These are phyloP conservation scores for Ptychadena robeensis DNA, from an alignment of 2,797 vertebrate genomes.

Conservation along the genomic window DNA sequence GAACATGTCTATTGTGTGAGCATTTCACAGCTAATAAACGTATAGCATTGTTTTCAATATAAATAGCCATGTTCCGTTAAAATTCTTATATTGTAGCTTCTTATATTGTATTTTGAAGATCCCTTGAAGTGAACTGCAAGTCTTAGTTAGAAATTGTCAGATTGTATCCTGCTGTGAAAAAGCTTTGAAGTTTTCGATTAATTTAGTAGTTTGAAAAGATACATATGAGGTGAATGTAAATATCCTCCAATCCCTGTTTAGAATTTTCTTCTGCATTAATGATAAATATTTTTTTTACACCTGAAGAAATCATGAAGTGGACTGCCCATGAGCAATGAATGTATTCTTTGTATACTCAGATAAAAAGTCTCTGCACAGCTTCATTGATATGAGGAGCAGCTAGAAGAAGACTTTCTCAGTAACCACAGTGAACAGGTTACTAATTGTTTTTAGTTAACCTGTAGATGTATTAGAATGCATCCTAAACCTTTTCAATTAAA, in stretches of 20 bases:
- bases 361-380: not conserved
- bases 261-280: not conserved
- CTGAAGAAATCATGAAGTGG: not conserved
- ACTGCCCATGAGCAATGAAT: not conserved
- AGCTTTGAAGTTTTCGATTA: not conserved
- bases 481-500: no score
- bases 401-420: no score
- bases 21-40: no score
- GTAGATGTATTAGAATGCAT: no score
- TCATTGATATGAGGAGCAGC: not conserved
- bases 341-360: not conserved
- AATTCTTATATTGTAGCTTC: no score
- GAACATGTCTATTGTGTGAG: no score
- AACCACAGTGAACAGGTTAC: no score
- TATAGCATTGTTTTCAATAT: no score
- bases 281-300: not conserved
- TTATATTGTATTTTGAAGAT: no score
- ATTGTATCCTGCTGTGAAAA: not conserved
- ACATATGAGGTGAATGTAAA: not conserved
- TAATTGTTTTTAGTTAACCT: no score
- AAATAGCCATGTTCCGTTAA: no score
- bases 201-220: not conserved
- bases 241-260: not conserved
- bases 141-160: not conserved
- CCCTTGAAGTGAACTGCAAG: not conserved